A percentile compares a stretch with the other conserved stretches of the same genome.
These are phyloP conservation scores for Sebastes miniatus DNA, from an alignment of 2,797 vertebrate genomes.

Conservation along the genomic window DNA sequence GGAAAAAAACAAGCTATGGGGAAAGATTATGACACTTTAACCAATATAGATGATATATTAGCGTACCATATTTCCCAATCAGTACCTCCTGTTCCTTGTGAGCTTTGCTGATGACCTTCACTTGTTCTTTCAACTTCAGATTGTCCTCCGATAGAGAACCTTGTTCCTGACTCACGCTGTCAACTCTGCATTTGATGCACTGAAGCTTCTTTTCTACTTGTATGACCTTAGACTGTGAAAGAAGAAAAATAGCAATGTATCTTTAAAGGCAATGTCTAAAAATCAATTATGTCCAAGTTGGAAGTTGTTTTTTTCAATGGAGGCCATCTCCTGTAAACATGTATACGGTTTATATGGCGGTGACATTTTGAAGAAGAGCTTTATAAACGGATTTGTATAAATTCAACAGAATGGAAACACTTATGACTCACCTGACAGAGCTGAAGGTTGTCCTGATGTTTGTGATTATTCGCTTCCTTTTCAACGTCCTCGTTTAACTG, in stretches of 20 bases:
- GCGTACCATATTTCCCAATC: neutral
- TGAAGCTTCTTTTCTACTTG: conserved; percentile 50
- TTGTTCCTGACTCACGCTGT: conserved; percentile 39
- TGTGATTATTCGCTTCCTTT: conserved; percentile 48
- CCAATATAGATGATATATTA: neutral
- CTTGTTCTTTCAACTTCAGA: conserved; percentile 38
- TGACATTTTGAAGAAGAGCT: conserved; percentile 6
- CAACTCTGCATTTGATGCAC: conserved; percentile 21
- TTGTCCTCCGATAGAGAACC: conserved; percentile 12
- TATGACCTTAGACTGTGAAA: conserved; percentile 30
- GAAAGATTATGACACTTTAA: neutral
- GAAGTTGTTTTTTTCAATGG: neutral
- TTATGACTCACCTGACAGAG: conserved; percentile 49
- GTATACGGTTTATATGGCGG: neutral
- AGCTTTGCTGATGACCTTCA: conserved; percentile 34
- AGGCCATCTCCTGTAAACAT: neutral
- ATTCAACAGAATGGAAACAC: neutral
- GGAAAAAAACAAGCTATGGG: conserved; percentile 51
- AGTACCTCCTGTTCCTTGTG: conserved; percentile 62
- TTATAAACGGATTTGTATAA: conserved; percentile 6
- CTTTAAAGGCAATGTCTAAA: neutral
- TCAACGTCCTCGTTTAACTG: conserved; percentile 52
- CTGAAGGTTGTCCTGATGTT: conserved; percentile 57
- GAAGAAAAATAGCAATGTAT: neutral
- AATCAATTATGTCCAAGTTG: neutral